These are phyloP conservation scores for Uria aalge DNA, from an alignment of 2,113 vertebrate genomes.

Conservation along the genomic window DNA sequence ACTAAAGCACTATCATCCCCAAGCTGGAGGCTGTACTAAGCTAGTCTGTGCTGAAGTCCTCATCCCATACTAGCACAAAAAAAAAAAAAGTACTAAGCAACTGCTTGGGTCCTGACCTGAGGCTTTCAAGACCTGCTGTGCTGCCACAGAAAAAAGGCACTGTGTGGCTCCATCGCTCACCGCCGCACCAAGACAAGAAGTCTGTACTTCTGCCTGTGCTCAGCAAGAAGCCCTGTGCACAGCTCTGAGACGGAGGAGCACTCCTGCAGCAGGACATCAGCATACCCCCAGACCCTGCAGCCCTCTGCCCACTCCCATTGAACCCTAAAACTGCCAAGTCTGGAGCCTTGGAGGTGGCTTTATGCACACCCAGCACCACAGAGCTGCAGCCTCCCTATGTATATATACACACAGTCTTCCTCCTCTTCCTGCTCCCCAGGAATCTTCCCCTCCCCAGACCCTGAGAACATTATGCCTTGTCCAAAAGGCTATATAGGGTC, in stretches of 20 bases:
- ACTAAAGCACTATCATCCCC: background rate
- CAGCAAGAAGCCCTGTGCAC: background rate
- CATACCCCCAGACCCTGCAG: background rate
- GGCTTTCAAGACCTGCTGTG: background rate
- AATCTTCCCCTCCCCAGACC: background rate
- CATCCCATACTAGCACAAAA: background rate
- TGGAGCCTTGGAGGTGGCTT: background rate
- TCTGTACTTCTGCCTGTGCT: background rate
- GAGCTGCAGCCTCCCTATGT: background rate
- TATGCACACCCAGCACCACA: background rate
- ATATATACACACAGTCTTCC: background rate
- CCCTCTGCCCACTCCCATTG: background rate
- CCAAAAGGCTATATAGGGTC: background rate
- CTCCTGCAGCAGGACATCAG: background rate
- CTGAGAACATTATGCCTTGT: background rate
- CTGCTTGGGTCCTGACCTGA: background rate
- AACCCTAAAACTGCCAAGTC: background rate
- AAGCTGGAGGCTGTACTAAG: background rate
- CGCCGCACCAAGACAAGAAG: accelerated
- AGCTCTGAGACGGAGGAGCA: background rate
- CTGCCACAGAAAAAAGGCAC: background rate
- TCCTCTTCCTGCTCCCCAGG: background rate
- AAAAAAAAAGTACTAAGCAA: background rate
- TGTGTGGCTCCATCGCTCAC: background rate
- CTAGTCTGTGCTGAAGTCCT: background rate